Percentiles rank a stretch among this genome's conserved stretches.
Evolutionary conservation across 2,113 vertebrate species (phyloP).

Genomic region (Microtus ochrogaster): DNA sequence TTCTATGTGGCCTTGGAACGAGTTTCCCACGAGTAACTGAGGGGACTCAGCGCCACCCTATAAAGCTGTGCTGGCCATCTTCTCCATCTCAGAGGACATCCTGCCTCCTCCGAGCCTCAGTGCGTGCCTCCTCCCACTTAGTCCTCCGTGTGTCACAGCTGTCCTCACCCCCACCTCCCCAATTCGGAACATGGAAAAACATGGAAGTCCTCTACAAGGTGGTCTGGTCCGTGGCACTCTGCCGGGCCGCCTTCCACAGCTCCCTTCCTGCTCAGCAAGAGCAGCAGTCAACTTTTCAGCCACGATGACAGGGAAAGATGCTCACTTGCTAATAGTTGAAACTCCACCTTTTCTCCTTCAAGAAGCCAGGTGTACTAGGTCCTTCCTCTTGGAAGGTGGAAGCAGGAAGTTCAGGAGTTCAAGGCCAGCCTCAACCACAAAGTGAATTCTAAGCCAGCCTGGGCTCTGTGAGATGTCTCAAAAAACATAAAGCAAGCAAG

Average conservation of each 20-base stretch:
- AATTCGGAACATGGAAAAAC: background rate
- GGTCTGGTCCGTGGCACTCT: background rate
- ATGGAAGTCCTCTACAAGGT: background rate
- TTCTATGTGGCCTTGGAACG: conserved; percentile 96
- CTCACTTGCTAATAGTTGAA: background rate
- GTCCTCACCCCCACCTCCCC: background rate
- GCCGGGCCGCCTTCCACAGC: background rate
- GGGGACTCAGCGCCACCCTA: background rate
- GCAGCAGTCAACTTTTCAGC: rapidly evolving
- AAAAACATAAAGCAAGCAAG: background rate
- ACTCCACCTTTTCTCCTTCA: background rate
- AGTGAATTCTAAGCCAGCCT: background rate
- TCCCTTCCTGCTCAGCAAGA: background rate
- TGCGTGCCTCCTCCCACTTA: background rate
- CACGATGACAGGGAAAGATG: background rate
- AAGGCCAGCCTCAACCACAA: background rate
- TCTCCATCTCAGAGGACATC: background rate
- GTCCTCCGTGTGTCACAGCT: background rate
- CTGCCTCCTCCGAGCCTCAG: background rate
- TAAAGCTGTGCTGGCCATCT: background rate
- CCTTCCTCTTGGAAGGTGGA: background rate
- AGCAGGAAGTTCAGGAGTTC: background rate
- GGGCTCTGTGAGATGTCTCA: background rate
- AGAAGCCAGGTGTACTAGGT: background rate
- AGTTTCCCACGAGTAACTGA: conserved; percentile 91